Evolutionary conservation across 2,113 vertebrate genomes (phyloP), one percentile per base, ranked within the genome.

Genomic region (Panurus biarmicus): DNA sequence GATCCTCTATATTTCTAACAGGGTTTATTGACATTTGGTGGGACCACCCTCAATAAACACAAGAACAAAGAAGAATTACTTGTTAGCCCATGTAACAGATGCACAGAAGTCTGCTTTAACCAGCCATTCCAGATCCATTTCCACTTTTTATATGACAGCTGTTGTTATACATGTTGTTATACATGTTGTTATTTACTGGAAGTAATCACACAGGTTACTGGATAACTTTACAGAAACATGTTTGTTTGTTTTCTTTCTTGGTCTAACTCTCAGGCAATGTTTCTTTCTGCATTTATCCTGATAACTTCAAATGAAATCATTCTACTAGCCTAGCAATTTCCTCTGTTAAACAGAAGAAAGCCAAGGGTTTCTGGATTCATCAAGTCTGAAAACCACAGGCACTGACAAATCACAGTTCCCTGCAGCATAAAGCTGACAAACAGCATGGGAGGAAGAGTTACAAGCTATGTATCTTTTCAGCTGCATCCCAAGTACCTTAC

Each of bases 61-160:
- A 3, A 64, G 50, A 96, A 87, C 70, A 92, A 91, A 75, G 81
- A 87, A 16, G 64, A 91, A 65, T 78, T 77, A 70, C 36, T 93
- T 75, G 65, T 45, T 75, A 90, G 53, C 19, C 62, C 61, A 28
- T 36, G 33, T 67, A 76, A 95, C 89, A 96, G 89, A 96, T 84
- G 76, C 76, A 92, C 88, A 93, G 48, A 92, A 89, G 78, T 79
- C 79, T 88, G 87, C 57, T 92, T 79, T 61, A 88, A 87, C n/a
- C 45, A 92, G 61, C 47, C 83, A 81, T 57, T 94, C 82, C 82
- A 85, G 61, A 92, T 73, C 65, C 72, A 76, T n/a, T 92, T 87
- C 83, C 61, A 89, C 85, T 73, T 92, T 42, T 84, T 75, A 60
- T 45, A 51, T 44, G 61, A 51, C 23, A 92, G 54, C 67, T 86